These are phyloP conservation scores for Pachyuromys duprasi DNA, from an alignment of 2,797 vertebrate genomes.

Conservation along the genomic window DNA sequence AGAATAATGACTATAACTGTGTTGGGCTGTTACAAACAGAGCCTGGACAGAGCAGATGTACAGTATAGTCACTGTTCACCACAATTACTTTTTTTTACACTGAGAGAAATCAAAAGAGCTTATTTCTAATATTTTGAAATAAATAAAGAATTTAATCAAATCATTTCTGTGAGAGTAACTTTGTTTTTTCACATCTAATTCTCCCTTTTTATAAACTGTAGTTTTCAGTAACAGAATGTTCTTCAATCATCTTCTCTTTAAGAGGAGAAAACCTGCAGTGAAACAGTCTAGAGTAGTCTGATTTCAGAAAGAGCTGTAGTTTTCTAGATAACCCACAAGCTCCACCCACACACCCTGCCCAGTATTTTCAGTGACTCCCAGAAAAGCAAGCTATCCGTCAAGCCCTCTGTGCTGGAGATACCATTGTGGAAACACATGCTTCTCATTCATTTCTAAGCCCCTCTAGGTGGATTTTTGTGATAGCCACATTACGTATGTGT, in stretches of 20 bases:
- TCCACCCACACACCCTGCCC: neutral
- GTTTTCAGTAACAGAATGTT: neutral
- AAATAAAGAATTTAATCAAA: constrained; percentile 17
- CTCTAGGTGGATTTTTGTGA: constrained; percentile 10
- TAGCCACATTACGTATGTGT: neutral
- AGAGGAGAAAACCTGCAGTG: neutral
- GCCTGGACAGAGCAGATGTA: neutral
- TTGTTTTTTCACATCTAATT: neutral
- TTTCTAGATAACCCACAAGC: neutral
- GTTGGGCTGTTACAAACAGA: neutral
- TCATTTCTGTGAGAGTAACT: neutral
- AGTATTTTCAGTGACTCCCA: neutral
- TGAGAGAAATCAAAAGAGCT: neutral
- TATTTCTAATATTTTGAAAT: constrained; percentile 25
- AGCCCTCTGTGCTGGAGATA: neutral
- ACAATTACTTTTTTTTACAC: neutral
- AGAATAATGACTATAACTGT: neutral
- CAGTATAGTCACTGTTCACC: neutral
- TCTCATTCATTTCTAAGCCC: constrained; percentile 23
- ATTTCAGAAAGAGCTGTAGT: neutral
- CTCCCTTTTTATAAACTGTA: neutral
- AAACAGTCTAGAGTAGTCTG: neutral
- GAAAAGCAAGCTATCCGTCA: neutral
- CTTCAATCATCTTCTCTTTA: neutral
- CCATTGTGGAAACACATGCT: neutral